A percentile compares a stretch with the other conserved stretches of the same genome.
Conservation (phyloP, 2,888 invertebrate species). For the Acrobasis repandana region DNA sequence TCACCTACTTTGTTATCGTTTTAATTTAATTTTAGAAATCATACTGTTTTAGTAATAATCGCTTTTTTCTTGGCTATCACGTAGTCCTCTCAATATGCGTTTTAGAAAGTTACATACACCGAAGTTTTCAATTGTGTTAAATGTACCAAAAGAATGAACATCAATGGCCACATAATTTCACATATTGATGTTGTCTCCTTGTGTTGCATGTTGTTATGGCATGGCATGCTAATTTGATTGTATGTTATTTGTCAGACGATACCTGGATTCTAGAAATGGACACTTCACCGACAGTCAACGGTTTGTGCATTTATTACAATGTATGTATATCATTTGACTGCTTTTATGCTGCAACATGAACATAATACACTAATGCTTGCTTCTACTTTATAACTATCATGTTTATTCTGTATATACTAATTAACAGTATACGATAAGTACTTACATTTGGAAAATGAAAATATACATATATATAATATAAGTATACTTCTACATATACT, state of each 20-base stretch:
- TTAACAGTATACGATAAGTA: background rate
- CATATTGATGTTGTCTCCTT: slow-evolving; percentile 22
- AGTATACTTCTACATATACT: too few relatives aligned
- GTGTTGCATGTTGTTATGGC: slow-evolving; percentile 73
- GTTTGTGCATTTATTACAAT: slow-evolving; percentile 72
- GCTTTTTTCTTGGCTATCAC: too few relatives aligned
- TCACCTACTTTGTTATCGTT: too few relatives aligned
- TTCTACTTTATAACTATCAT: slow-evolving; percentile 9
- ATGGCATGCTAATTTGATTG: slow-evolving; percentile 80
- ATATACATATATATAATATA: background rate
- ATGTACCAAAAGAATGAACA: slow-evolving; percentile 7
- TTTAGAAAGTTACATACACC: too few relatives aligned
- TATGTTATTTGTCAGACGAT: slow-evolving; percentile 80
- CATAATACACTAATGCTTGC: slow-evolving; percentile 49
- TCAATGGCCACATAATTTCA: slow-evolving; percentile 4
- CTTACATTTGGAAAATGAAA: background rate
- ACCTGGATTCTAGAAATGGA: slow-evolving; percentile 80
- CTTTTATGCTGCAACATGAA: slow-evolving; percentile 48
- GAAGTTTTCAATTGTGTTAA: too few relatives aligned
- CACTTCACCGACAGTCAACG: slow-evolving; percentile 65
- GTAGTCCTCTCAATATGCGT: too few relatives aligned
- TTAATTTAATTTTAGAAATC: too few relatives aligned
- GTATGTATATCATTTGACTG: slow-evolving; percentile 45
- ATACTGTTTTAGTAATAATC: too few relatives aligned
- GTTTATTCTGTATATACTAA: background rate